These are phyloP conservation scores for Phylloscopus trochiloides DNA, from an alignment of 2,113 vertebrate species.

Conservation along the genomic window DNA sequence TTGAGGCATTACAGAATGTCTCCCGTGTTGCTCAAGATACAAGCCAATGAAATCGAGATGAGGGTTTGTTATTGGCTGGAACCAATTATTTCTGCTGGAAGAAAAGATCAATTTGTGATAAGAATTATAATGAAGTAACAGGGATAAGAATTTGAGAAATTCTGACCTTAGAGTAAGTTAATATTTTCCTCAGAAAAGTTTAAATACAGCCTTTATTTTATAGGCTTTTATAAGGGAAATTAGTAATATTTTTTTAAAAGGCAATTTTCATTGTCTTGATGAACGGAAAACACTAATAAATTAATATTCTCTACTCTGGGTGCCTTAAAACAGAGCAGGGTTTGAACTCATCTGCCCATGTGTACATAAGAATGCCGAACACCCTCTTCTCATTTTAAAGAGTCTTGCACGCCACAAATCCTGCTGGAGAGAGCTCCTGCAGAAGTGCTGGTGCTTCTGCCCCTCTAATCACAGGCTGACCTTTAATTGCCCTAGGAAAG, in stretches of 20 bases:
- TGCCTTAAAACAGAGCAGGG: not conserved
- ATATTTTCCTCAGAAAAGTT: not conserved
- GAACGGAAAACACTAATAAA: not conserved
- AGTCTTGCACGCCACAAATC: fast-evolving
- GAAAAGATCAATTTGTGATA: conserved; percentile 2
- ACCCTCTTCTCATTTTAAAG: not conserved
- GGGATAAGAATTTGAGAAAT: not conserved
- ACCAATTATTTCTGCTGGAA: conserved; percentile 34
- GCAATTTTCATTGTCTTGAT: not conserved
- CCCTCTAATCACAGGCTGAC: not conserved
- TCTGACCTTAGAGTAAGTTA: not conserved
- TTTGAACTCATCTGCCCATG: not conserved
- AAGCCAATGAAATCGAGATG: not conserved
- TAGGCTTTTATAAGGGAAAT: not conserved
- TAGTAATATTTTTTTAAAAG: not conserved
- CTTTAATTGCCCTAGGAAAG: not conserved
- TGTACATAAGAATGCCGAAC: not conserved
- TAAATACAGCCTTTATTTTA: not conserved
- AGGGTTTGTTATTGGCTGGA: not conserved
- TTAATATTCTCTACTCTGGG: not conserved
- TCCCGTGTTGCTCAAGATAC: not conserved
- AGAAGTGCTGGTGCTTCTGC: not conserved
- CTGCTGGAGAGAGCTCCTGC: fast-evolving
- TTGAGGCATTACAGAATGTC: not conserved
- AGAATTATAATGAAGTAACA: not conserved